Conservation (phyloP, 92 coral and sea anemone genomes). For the Pocillopora meandrina region DNA sequence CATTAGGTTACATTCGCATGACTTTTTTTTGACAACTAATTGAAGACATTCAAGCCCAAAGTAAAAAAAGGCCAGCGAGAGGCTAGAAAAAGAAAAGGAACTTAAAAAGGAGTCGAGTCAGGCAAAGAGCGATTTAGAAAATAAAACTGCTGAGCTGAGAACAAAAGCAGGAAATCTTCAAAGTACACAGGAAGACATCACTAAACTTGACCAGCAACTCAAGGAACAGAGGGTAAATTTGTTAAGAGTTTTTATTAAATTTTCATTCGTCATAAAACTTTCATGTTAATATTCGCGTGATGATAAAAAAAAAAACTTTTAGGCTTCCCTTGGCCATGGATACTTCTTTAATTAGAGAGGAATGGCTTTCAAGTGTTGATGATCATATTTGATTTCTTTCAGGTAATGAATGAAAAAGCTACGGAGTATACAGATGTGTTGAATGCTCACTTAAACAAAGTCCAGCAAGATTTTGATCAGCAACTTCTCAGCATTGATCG, state of each 20-base stretch:
- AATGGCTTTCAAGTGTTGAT: too few species aligned
- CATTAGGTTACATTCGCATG: neutral
- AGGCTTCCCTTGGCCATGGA: too few species aligned
- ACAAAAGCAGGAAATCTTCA: conserved; percentile 89
- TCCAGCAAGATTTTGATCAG: conserved; percentile 96
- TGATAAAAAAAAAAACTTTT: too few species aligned
- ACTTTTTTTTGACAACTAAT: conserved; percentile 62
- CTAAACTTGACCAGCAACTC: conserved; percentile 41
- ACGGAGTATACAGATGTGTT: conserved; percentile 95
- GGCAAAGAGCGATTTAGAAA: conserved; percentile 91
- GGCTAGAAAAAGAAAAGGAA: conserved; percentile 35
- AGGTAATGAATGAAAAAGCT: neutral
- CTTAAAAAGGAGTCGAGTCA: conserved; percentile 89
- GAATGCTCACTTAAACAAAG: conserved; percentile 94
- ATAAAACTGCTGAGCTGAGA: conserved; percentile 88
- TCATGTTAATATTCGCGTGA: too few species aligned
- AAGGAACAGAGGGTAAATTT: conserved; percentile 87
- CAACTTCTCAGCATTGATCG: conserved; percentile 98
- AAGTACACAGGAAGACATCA: conserved; percentile 89
- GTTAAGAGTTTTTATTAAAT: too few species aligned
- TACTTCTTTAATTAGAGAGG: conserved; percentile 77
- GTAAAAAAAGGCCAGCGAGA: conserved; percentile 93
- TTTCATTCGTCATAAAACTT: too few species aligned
- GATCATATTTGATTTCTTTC: too few species aligned
- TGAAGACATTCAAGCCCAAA: conserved; percentile 97